Conservation (phyloP, 2,888 invertebrate genomes). For the Colostygia pectinataria region DNA sequence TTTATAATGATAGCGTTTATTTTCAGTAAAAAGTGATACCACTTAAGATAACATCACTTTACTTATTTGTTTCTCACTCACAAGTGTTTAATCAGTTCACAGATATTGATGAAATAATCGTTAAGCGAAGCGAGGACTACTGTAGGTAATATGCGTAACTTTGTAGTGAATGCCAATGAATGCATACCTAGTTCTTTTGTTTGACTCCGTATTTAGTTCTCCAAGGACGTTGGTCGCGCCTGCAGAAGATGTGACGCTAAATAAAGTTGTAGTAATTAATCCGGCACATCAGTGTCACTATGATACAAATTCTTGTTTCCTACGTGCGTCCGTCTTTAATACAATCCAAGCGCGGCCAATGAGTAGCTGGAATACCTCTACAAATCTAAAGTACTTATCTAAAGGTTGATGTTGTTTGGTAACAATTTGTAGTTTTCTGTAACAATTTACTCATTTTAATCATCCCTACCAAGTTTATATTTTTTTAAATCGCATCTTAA, state of each 20-base stretch:
- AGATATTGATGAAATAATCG: constrained; percentile 27
- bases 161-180: constrained; percentile 9
- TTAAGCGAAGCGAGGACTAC: constrained; percentile 13
- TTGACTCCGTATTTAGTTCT: constrained; percentile 5
- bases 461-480: not conserved
- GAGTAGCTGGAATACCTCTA: not conserved
- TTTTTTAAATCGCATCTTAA: not conserved
- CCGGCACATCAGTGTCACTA: no score
- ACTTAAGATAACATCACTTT: constrained; percentile 12
- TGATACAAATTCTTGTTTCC: no score
- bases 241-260: not conserved
- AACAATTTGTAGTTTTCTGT: not conserved
- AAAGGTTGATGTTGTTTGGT: not conserved
- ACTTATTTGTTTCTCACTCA: constrained; percentile 18
- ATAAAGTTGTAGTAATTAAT: not conserved
- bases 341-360: not conserved
- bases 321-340: no score
- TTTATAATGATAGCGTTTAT: constrained; percentile 25
- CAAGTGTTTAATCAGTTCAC: constrained; percentile 21
- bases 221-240: not conserved
- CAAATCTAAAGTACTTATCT: not conserved
- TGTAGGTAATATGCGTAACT: constrained; percentile 21
- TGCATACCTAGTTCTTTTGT: constrained; percentile 16
- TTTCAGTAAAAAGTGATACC: constrained; percentile 23
- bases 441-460: not conserved